These are phyloP conservation scores for Aptenodytes forsteri DNA, from an alignment of 2,113 vertebrate species.

Conservation along the genomic window DNA sequence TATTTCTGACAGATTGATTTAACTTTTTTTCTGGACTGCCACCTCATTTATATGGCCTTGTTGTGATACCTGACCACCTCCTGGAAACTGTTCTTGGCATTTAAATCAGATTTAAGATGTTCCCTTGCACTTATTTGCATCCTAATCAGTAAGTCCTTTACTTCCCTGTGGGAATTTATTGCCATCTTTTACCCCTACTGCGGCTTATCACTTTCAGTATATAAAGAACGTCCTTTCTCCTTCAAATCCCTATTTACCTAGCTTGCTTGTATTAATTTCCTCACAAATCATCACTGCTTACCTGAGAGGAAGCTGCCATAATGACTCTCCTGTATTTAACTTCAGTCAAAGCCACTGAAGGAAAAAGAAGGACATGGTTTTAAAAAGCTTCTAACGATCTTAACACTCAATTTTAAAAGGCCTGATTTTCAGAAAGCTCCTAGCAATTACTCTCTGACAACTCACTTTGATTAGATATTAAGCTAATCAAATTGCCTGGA, in stretches of 20 bases:
- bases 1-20: background rate
- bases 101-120: slow-evolving; percentile 27
- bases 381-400: background rate
- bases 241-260: slow-evolving; percentile 34
- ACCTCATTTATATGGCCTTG: background rate
- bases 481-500: background rate
- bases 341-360: background rate
- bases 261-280: background rate
- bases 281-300: slow-evolving; percentile 25
- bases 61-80: background rate
- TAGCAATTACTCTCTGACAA: background rate
- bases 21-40: background rate
- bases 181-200: background rate
- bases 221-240: background rate
- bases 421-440: background rate
- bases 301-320: background rate
- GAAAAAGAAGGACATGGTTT: background rate
- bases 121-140: background rate
- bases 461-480: background rate
- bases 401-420: background rate
- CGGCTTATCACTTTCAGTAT: background rate
- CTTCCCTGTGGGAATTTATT: background rate
- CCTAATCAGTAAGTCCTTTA: background rate
- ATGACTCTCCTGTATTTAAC: background rate
- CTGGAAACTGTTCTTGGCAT: background rate